Evolutionary conservation across 2,113 vertebrate genomes (phyloP).

Genomic region (Oxyruncus cristatus): DNA sequence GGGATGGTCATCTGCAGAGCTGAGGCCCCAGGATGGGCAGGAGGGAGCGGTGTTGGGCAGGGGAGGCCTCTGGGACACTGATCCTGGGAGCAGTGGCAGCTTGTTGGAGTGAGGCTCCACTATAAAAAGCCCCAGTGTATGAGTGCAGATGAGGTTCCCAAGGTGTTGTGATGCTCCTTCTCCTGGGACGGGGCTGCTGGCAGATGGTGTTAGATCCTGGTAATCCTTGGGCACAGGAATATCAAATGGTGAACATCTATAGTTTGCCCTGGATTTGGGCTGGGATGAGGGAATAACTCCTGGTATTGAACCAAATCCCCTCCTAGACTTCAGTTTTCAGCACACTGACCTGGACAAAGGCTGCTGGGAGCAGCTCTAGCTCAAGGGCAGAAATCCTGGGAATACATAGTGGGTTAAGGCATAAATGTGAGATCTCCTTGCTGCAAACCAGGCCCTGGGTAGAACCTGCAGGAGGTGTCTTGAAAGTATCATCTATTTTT

Average conservation of each 20-base stretch:
- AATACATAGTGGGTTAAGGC: neutral
- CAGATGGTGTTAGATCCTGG: neutral
- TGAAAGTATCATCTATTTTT: neutral
- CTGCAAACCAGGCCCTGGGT: neutral
- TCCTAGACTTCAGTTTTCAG: neutral
- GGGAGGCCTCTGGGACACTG: neutral
- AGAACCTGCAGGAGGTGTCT: neutral
- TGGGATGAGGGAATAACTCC: neutral
- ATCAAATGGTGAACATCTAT: rapidly evolving
- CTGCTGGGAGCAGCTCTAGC: neutral
- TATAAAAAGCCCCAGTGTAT: neutral
- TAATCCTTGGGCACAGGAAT: neutral
- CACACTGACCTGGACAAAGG: neutral
- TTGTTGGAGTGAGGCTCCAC: neutral
- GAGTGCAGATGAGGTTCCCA: rapidly evolving
- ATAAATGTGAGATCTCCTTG: neutral
- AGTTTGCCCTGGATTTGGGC: neutral
- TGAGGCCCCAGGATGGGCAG: neutral
- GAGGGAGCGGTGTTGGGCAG: rapidly evolving
- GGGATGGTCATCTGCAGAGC: rapidly evolving
- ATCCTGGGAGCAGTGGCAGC: neutral
- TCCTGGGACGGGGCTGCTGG: neutral
- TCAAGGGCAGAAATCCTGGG: neutral
- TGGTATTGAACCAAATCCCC: neutral
- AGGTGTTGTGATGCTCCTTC: neutral